These are phyloP conservation scores for Chrysaora quinquecirrha DNA, from an alignment of 30 jellyfish, hydroid and myxozoan species.

Conservation along the genomic window DNA sequence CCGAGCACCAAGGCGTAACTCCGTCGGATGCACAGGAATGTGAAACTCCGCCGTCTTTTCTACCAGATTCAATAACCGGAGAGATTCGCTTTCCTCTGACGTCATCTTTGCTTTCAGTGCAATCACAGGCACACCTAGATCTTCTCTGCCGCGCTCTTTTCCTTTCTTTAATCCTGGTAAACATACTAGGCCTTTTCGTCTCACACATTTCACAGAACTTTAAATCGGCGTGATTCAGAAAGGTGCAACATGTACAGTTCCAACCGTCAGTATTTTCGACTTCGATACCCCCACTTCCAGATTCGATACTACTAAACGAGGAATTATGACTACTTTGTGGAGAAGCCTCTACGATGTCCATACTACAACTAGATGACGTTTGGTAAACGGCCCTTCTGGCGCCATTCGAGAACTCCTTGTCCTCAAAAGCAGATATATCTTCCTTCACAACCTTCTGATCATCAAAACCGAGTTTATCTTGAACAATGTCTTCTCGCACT, in stretches of 20 bases:
- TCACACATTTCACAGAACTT: slow-evolving; percentile 69
- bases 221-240: slow-evolving; percentile 45
- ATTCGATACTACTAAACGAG: not conserved
- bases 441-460: too few species aligned
- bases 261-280: slow-evolving; percentile 23
- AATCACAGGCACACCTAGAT: not conserved
- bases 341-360: too few species aligned
- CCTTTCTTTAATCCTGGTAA: not conserved
- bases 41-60: too few species aligned
- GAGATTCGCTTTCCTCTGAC: not conserved
- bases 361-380: too few species aligned
- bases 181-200: slow-evolving; percentile 26
- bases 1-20: too few species aligned
- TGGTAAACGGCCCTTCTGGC: too few species aligned
- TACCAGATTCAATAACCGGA: too few species aligned
- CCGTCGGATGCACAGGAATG: too few species aligned
- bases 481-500: too few species aligned
- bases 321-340: not conserved
- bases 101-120: not conserved
- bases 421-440: too few species aligned
- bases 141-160: not conserved
- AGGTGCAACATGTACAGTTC: slow-evolving; percentile 73
- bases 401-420: too few species aligned
- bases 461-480: too few species aligned
- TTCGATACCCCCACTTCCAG: not conserved